Evolutionary conservation across 1,140 invertebrate species (phyloP), one percentile per base, ranked within the genome.

Genomic region (Caenorhabditis latens): DNA sequence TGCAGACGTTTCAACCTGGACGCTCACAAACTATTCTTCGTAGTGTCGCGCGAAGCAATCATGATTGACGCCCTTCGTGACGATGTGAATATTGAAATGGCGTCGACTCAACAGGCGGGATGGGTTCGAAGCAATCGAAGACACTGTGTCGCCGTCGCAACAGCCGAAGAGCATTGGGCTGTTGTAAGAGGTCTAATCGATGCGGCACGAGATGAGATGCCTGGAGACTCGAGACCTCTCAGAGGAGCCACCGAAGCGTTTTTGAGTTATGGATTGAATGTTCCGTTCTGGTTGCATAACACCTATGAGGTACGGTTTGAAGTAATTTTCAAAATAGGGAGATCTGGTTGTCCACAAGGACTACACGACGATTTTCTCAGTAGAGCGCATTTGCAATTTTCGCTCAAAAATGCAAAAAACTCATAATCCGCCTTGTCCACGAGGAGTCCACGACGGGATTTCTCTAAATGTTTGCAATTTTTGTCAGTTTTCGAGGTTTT

Each of bases 21-120:
- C 40, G n/a, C 71, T 24, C 43, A n/a, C 1, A 71, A 46, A 24
- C 46, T 79, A 24, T 79, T 50, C 46, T 79, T 50, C 11, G 8
- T n/a, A 0, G n/a, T 79, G 5, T 32, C 46, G 2, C 71, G 71
- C 6, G 71, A 79, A 13, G 71, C 71, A 4, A 79, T 79, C 19
- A 50, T 79, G 71, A 79, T 79, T 14, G 71, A 79, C 24, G 71
- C 71, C 11, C 46, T 79, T 4, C 71, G 71, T 19, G 71, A 79
- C 14, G 46, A 50, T 19, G 21, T 79, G 5, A 43, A 79, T 9
- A 79, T 79, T 11, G 71, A 79, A 53, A 50, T 24, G n/a, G 71
- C 71, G 5, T 40, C 40, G 42, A 79, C 71, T 24, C 71, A 79
- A 32, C 71, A 79, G 21, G 71, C 71, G 2, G 71, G 71, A 21